Conservation (phyloP, 2,888 invertebrate genomes). For the Salpingus planirostris region DNA sequence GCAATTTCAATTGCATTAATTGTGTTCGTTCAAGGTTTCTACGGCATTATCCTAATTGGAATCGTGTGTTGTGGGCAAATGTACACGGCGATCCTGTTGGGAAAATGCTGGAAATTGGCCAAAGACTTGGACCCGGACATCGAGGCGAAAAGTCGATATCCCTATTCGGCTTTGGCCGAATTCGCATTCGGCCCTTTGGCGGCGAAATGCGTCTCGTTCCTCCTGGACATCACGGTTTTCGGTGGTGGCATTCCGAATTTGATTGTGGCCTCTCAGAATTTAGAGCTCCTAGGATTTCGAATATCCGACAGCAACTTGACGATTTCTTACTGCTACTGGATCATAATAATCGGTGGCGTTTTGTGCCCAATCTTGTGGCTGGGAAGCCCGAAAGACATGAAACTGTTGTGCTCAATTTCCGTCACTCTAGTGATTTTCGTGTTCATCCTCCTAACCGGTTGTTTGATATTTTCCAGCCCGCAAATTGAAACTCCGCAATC, state of each 20-base stretch:
- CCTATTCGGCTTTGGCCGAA: conserved; percentile 77
- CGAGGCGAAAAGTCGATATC: conserved; percentile 51
- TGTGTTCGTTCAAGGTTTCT: conserved; percentile 52
- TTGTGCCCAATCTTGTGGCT: conserved; percentile 80
- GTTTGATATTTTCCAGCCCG: conserved; percentile 46
- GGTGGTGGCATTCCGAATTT: conserved; percentile 72
- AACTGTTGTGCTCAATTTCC: conserved; percentile 62
- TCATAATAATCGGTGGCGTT: conserved; percentile 62
- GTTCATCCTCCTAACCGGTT: conserved; percentile 57
- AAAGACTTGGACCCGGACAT: conserved; percentile 58
- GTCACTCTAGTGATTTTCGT: conserved; percentile 55
- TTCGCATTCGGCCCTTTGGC: conserved; percentile 60
- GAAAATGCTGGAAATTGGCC: conserved; percentile 74
- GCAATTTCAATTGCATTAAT: too few species aligned
- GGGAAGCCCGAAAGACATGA: conserved; percentile 87
- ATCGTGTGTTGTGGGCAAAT: conserved; percentile 62
- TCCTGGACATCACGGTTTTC: conserved; percentile 68
- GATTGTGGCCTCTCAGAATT: conserved; percentile 64
- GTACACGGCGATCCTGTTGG: conserved; percentile 72
- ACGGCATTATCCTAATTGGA: conserved; percentile 61
- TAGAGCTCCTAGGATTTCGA: conserved; percentile 67
- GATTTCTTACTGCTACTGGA: conserved; percentile 76
- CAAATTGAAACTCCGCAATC: conserved; percentile 31
- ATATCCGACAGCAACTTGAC: conserved; percentile 55
- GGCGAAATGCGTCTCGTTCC: conserved; percentile 54